These are phyloP conservation scores for Erythrocercus mccallii DNA, from an alignment of 2,113 vertebrate species.

Conservation along the genomic window DNA sequence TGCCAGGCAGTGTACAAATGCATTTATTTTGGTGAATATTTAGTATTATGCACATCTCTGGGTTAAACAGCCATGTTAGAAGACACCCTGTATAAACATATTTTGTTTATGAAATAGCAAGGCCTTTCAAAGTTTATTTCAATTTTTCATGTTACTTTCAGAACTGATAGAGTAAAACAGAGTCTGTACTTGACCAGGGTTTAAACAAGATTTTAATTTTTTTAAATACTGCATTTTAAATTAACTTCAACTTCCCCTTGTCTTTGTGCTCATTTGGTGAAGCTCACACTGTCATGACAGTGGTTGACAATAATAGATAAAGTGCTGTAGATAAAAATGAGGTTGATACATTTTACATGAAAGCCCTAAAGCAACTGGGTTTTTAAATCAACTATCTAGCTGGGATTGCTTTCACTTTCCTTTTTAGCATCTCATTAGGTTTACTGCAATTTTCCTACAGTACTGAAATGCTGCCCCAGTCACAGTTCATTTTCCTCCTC, in stretches of 20 bases:
- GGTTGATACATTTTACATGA: conserved; percentile 39
- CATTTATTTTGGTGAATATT: conserved; percentile 15
- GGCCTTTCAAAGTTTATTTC: conserved; percentile 26
- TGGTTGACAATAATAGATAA: conserved; percentile 34
- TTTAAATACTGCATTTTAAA: conserved; percentile 10
- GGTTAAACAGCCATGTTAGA: neutral
- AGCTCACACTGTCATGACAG: neutral
- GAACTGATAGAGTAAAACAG: neutral
- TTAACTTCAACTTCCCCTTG: conserved; percentile 5
- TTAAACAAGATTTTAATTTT: conserved; percentile 24
- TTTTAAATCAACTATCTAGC: conserved; percentile 1
- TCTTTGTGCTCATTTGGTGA: conserved; percentile 3
- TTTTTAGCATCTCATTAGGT: conserved; percentile 49
- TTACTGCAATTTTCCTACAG: neutral
- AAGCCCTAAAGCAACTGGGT: neutral
- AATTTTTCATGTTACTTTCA: conserved; percentile 25
- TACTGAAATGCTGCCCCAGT: conserved; percentile 24
- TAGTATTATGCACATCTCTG: neutral
- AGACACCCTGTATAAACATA: neutral
- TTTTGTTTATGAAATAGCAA: neutral
- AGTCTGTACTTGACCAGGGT: neutral
- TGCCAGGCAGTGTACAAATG: neutral
- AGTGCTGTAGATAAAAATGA: conserved; percentile 27
- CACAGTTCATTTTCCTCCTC: conserved; percentile 40
- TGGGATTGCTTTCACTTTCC: conserved; percentile 9